Evolutionary conservation across 2,888 invertebrate species (phyloP).

Genomic region (Unio pictorum): DNA sequence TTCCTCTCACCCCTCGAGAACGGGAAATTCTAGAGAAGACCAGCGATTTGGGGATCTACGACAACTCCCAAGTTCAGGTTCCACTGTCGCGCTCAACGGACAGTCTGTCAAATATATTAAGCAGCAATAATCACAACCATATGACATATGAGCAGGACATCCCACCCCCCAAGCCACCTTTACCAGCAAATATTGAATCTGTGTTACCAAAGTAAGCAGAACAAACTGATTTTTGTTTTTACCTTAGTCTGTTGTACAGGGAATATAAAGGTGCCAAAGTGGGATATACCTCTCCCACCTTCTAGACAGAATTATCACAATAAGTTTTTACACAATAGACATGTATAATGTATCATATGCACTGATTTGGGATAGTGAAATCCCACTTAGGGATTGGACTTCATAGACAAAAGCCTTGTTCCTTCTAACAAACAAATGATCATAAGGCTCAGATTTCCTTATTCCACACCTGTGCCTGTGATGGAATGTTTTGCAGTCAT

Average conservation of each 20-base stretch:
- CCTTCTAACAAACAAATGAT: too few species aligned
- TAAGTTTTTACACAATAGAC: too few species aligned
- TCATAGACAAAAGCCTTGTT: too few species aligned
- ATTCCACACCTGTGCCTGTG: too few species aligned
- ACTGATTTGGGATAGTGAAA: too few species aligned
- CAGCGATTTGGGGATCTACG: slow-evolving; percentile 56
- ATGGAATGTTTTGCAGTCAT: too few species aligned
- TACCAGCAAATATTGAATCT: slow-evolving; percentile 76
- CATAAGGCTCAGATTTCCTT: too few species aligned
- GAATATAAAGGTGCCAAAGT: slow-evolving; percentile 2
- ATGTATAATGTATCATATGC: too few species aligned
- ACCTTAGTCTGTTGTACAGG: not conserved
- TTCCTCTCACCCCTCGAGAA: slow-evolving; percentile 70
- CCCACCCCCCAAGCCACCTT: slow-evolving; percentile 91
- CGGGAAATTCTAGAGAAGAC: slow-evolving; percentile 69
- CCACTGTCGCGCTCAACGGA: slow-evolving; percentile 59
- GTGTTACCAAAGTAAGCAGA: slow-evolving; percentile 44
- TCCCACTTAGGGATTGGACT: too few species aligned
- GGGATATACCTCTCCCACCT: too few species aligned
- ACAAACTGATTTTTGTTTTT: not conserved
- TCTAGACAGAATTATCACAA: too few species aligned
- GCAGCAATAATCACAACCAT: slow-evolving; percentile 24
- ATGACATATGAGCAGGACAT: slow-evolving; percentile 40
- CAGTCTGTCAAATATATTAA: slow-evolving; percentile 50
- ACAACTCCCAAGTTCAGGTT: slow-evolving; percentile 43